Conservation (phyloP, 1,140 invertebrate species). For the Trichonephila inaurata region DNA sequence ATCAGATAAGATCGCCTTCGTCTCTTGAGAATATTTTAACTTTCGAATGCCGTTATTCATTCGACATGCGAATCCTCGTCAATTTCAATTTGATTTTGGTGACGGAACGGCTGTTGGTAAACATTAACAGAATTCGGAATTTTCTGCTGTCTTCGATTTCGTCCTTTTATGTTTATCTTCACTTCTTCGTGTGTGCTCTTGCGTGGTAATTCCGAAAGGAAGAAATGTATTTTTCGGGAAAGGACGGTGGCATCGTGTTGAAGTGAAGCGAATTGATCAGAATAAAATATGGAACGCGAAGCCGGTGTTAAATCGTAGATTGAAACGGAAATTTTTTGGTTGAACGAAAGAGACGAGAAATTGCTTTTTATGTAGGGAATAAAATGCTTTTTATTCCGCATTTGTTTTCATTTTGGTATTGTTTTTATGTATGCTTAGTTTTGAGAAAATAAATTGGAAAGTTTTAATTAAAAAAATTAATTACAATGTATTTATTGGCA, state of each 20-base stretch:
- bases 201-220: conserved; percentile 40
- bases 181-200: conserved; percentile 42
- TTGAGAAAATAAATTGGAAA: neutral
- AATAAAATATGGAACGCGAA: conserved; percentile 54
- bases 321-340: conserved; percentile 63
- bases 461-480: neutral
- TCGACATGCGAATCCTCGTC: conserved; percentile 50
- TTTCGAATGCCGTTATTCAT: conserved; percentile 57
- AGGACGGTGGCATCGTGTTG: conserved; percentile 27
- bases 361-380: conserved; percentile 60
- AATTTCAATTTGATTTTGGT: conserved; percentile 69
- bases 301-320: conserved; percentile 44
- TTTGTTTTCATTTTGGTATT: conserved; percentile 12
- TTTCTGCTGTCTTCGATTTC: conserved; percentile 59
- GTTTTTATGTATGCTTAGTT: neutral
- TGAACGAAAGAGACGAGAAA: conserved; percentile 45
- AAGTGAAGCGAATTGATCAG: conserved; percentile 57
- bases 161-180: conserved; percentile 55
- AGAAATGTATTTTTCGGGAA: conserved; percentile 40
- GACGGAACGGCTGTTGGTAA: conserved; percentile 62
- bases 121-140: conserved; percentile 64
- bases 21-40: conserved; percentile 38
- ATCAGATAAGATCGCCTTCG: conserved; percentile 52
- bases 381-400: neutral
- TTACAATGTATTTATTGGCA: neutral